Percentiles rank a stretch among this genome's conserved stretches.
These are phyloP conservation scores for Penaeus vannamei DNA, from an alignment of 1,140 invertebrate genomes.

Conservation along the genomic window DNA sequence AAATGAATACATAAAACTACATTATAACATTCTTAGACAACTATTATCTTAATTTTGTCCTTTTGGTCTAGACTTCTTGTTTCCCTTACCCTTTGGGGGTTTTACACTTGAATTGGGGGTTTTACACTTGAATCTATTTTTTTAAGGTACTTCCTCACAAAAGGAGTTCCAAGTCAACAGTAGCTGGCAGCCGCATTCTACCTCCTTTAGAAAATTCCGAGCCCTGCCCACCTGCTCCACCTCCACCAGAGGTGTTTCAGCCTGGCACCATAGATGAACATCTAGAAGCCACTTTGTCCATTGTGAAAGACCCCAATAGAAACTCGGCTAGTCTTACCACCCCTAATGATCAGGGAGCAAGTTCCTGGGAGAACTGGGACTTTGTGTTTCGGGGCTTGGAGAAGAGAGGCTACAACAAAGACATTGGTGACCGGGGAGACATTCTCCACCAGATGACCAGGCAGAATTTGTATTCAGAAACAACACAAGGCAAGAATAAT, in stretches of 20 bases:
- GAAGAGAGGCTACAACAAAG: slow-evolving; percentile 81
- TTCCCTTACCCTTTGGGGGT: too few species aligned
- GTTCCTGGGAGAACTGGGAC: slow-evolving; percentile 81
- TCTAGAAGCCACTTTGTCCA: slow-evolving; percentile 61
- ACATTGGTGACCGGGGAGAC: slow-evolving; percentile 78
- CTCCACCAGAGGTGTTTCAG: slow-evolving; percentile 67
- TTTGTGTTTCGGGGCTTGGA: slow-evolving; percentile 85
- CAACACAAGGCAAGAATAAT: slow-evolving; percentile 48
- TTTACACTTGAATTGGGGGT: not conserved
- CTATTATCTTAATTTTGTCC: too few species aligned
- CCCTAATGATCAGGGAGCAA: slow-evolving; percentile 50
- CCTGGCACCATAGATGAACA: slow-evolving; percentile 67
- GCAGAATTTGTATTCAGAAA: slow-evolving; percentile 54
- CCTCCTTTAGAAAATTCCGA: slow-evolving; percentile 43
- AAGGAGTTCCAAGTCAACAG: slow-evolving; percentile 49
- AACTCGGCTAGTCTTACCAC: slow-evolving; percentile 42
- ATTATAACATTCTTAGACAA: too few species aligned
- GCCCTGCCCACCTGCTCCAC: slow-evolving; percentile 54
- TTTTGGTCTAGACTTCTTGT: too few species aligned
- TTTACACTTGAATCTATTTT: not conserved
- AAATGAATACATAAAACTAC: too few species aligned
- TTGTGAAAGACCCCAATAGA: slow-evolving; percentile 61
- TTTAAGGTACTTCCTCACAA: slow-evolving; percentile 67
- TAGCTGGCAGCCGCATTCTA: slow-evolving; percentile 37
- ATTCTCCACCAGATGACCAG: slow-evolving; percentile 71